Base-by-base conservation (phyloP, 2,797 vertebrate species). In the Anableps anableps region DNA sequence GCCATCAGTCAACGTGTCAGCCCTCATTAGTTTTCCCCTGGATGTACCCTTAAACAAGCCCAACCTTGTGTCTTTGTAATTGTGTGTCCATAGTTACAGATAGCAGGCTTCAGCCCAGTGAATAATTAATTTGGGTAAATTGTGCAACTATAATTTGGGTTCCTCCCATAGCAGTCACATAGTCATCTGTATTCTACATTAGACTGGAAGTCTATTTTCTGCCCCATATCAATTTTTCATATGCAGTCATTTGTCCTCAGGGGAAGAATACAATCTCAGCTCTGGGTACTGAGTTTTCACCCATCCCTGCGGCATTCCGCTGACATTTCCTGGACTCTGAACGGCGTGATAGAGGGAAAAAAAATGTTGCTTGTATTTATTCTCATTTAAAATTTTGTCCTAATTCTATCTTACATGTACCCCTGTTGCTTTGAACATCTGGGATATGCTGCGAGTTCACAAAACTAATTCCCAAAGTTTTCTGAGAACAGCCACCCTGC, bases 171-270 rank as follows among this genome's bases (percentile, higher is more conserved):
- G 83, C 81, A 79, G 86, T 88, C 88, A 89, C 82, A 66, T 85
- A 86, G 85, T 92, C 87, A 88, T 77, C 72, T 75, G 85, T 81
- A 71, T 70, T 91, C 85, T 82, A 78, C 81, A 78, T 91, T 66
- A 74, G 83, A 91, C 86, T 89, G 80, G 66, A 89, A 91, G 87
- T 95, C 95, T 95, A 95, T 96, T 96, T 95, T 94, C 89, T 93
- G 92, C 93, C 81, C 78, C 74, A 75, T 90, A 95, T 96, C 88
- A 94, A 95, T 95, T 95, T 96, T 95, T 96, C 92, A 95, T 94
- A 80, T 36, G 80, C 78, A 91, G 90, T 91, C 92, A 95, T 94
- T 95, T 94, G 89, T 95, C 92, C 90, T 93, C 83, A 47, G 86
- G 92, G 88, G 86, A 92, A 71, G 45, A 86, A 91, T 94, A 93